Percentiles rank a stretch among this genome's conserved stretches.
Evolutionary conservation across 2,113 vertebrate species (phyloP).

Genomic region (Ondatra zibethicus): DNA sequence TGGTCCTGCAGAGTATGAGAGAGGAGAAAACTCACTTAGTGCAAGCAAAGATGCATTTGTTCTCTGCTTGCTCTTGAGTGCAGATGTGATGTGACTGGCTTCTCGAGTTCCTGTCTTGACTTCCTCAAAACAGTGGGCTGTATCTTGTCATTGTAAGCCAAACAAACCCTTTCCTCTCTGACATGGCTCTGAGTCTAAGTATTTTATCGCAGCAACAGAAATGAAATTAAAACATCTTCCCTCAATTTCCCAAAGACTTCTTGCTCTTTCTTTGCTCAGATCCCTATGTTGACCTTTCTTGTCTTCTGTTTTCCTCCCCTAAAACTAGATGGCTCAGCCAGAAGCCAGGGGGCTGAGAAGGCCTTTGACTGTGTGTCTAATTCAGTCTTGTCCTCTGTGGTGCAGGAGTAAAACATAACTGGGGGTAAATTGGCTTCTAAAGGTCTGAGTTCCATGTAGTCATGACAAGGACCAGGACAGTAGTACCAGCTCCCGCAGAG

Average conservation of each 20-base stretch:
- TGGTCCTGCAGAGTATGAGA: neutral
- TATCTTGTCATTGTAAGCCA: neutral
- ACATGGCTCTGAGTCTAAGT: too few relatives aligned
- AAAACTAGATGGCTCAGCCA: neutral
- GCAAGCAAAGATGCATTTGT: neutral
- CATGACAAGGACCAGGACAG: neutral
- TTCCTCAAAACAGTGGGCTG: neutral
- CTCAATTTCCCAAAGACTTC: neutral
- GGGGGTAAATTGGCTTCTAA: neutral
- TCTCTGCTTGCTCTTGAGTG: neutral
- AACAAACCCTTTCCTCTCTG: neutral
- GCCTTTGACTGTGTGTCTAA: neutral
- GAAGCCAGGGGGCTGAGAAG: neutral
- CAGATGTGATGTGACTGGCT: neutral
- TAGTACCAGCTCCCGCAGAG: neutral
- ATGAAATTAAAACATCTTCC: neutral
- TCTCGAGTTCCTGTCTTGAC: neutral
- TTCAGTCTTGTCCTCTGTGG: neutral
- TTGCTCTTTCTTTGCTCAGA: neutral
- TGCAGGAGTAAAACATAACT: neutral
- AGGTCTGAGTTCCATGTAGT: neutral
- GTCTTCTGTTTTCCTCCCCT: neutral
- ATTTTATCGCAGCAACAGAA: neutral
- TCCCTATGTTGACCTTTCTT: neutral
- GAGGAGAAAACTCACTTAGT: neutral